phyloP scores from a whole-genome alignment of 2,888 invertebrate genomes.

The Drosophila aldrichi region DNA sequence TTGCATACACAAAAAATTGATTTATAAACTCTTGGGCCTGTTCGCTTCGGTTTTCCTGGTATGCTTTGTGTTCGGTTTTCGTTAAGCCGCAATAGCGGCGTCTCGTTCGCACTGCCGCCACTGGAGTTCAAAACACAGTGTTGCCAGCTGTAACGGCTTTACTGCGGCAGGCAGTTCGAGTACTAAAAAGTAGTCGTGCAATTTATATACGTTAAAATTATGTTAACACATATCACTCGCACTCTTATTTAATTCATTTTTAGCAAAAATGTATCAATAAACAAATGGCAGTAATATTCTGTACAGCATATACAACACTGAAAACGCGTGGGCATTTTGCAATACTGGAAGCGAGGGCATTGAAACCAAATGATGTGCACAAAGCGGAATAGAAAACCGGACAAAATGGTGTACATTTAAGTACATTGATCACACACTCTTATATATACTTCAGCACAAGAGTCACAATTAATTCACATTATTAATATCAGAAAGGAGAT shows the following conservation, averaged over 20 bases:
- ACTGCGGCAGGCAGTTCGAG: constrained; percentile 6
- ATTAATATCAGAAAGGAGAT: not conserved
- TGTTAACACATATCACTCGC: not conserved
- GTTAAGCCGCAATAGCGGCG: constrained; percentile 50
- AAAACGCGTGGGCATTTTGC: constrained; percentile 23
- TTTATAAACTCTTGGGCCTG: constrained; percentile 79
- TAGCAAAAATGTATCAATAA: constrained; percentile 4
- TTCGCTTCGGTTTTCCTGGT: constrained; percentile 78
- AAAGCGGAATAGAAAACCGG: constrained; percentile 72
- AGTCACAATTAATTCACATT: constrained; percentile 23
- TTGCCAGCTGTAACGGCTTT: constrained; percentile 50
- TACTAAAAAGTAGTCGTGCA: constrained; percentile 11
- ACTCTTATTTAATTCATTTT: not conserved
- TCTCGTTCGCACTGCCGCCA: constrained; percentile 58
- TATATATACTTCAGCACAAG: constrained; percentile 9
- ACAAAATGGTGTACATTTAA: constrained; percentile 78
- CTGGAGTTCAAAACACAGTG: constrained; percentile 34
- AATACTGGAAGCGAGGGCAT: constrained; percentile 70
- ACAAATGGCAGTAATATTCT: constrained; percentile 11
- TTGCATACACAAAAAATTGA: constrained; percentile 85
- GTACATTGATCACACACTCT: constrained; percentile 30
- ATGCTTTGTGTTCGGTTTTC: constrained; percentile 80
- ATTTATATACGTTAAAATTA: not conserved
- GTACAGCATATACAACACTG: constrained; percentile 38
- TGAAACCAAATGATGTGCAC: constrained; percentile 66